Base-by-base conservation (phyloP, 2,113 vertebrate species). In the Pardalotus punctatus region DNA sequence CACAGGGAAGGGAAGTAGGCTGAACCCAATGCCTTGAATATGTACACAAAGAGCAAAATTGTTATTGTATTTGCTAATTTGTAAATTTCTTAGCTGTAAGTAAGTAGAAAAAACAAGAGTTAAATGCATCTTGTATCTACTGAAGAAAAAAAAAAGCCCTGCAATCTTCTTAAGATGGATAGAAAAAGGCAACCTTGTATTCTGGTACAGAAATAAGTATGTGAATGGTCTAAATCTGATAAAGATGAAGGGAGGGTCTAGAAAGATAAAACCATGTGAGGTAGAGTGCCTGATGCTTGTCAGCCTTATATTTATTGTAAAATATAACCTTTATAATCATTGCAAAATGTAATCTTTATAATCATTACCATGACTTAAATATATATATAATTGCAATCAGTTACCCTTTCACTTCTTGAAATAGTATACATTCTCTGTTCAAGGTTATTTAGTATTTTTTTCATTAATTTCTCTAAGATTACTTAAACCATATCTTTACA, bases 371-470 rank as follows among this genome's bases (percentile, higher is more conserved):
- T 48, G 8, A 96, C 71, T 88, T 95, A 96, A 96, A 85, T 60
- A 82, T 78, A 94, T 86, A 83, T 85, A 61, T 94, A 94, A 94
- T 90, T 94, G 61, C 66, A 92, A 90, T 74, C 77, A 85, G 45
- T 82, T 94, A 70, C 51, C 11, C 62, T 22, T 73, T 90, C 91
- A 78, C 53, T 96, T 23, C 61, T 60, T 86, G 24, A 47, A 92
- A 40, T 87, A 94, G 54, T 89, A 64, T 13, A 54, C 14, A 57
- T 94, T 94, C n/a, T 88, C 56, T 42, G 14, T 69, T 91, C 67
- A 24, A 84, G 38, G 9, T 42, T 74, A 40, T 83, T 96, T 54
- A 43, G 29, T 29, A 9, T 45, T 77, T 56, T 71, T 80, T 56
- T 82, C 50, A 70, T 96, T 93, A 86, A 57, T 43, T 96, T 87